Conservation (phyloP, 2,888 invertebrate genomes). For the Yponomeuta malinellus region DNA sequence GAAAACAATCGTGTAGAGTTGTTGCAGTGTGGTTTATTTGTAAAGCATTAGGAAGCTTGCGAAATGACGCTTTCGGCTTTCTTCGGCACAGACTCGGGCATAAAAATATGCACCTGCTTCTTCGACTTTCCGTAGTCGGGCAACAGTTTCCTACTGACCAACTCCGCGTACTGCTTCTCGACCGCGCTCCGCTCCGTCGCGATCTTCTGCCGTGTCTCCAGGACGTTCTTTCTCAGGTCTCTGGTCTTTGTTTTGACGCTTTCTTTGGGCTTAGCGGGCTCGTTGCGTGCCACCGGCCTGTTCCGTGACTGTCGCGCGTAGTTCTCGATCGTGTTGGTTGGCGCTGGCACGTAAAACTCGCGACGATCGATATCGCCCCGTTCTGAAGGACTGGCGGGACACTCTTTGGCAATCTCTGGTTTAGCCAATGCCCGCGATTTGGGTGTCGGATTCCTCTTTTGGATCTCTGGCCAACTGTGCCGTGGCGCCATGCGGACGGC, state of each 20-base stretch:
- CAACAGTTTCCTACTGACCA: conserved; percentile 60
- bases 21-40: not conserved
- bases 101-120: conserved; percentile 84
- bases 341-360: conserved; percentile 62
- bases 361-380: conserved; percentile 58
- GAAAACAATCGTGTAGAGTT: not conserved
- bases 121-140: conserved; percentile 62
- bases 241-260: conserved; percentile 42
- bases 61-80: conserved; percentile 59
- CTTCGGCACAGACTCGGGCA: conserved; percentile 79
- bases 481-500: conserved; percentile 52
- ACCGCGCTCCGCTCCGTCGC: conserved; percentile 52
- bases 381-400: not conserved
- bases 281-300: conserved; percentile 52
- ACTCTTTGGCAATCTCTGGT: conserved; percentile 4
- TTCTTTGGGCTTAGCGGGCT: conserved; percentile 40
- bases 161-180: conserved; percentile 61
- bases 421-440: conserved; percentile 55
- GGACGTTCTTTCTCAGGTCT: conserved; percentile 43
- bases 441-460: conserved; percentile 40
- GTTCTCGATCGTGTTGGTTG: conserved; percentile 67
- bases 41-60: conserved; percentile 28
- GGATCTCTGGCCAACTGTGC: conserved; percentile 64
- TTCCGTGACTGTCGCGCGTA: conserved; percentile 71
- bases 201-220: conserved; percentile 58